These are phyloP conservation scores for Pampus argenteus DNA, from an alignment of 2,797 vertebrate genomes.

Conservation along the genomic window DNA sequence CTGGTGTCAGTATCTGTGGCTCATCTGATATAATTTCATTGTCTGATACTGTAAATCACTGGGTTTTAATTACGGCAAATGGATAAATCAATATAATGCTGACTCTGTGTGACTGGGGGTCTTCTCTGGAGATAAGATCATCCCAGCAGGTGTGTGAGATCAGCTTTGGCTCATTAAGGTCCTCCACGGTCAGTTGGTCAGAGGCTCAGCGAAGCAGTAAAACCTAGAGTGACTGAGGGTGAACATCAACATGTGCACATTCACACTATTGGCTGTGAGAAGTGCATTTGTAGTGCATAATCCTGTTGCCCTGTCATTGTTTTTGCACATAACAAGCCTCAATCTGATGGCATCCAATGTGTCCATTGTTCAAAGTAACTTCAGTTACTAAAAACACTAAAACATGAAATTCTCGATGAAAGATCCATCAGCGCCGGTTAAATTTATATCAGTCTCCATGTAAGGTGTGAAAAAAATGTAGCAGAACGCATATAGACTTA, in stretches of 20 bases:
- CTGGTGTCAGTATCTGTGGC: neutral
- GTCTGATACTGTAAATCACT: neutral
- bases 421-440: slow-evolving; percentile 47
- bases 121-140: slow-evolving; percentile 28
- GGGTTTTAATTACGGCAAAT: neutral
- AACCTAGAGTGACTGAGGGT: slow-evolving; percentile 21
- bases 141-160: slow-evolving; percentile 22
- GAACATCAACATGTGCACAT: slow-evolving; percentile 59
- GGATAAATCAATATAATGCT: neutral
- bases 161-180: slow-evolving; percentile 29
- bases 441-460: slow-evolving; percentile 69
- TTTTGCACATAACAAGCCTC: neutral
- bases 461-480: slow-evolving; percentile 73
- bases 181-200: slow-evolving; percentile 68
- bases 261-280: slow-evolving; percentile 25
- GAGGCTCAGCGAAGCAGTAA: slow-evolving; percentile 61
- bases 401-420: slow-evolving; percentile 2
- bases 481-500: slow-evolving; percentile 72
- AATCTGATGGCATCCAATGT: neutral
- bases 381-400: neutral
- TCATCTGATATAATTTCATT: neutral
- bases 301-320: neutral
- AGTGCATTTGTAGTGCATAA: slow-evolving; percentile 1
- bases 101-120: neutral
- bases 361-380: too few relatives aligned